These are phyloP conservation scores for Pocillopora verrucosa DNA, from an alignment of 64 coral and sea anemone genomes.

Conservation along the genomic window DNA sequence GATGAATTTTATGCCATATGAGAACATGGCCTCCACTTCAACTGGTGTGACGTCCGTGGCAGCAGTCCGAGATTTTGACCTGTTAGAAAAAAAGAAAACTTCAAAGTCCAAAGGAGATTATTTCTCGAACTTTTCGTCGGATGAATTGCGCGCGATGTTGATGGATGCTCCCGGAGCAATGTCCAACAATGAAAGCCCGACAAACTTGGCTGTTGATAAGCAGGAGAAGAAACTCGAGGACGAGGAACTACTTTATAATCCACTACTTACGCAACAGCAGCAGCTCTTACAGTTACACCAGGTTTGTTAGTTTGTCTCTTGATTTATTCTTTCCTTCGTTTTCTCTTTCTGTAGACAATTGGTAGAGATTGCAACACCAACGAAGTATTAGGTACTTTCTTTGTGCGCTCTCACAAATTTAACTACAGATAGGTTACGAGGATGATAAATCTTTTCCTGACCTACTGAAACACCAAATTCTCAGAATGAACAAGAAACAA, in stretches of 20 bases:
- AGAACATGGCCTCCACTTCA: conserved; percentile 16
- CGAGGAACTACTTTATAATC: conserved; percentile 49
- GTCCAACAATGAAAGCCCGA: background rate
- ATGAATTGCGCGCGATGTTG: conserved; percentile 61
- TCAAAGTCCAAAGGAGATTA: conserved; percentile 26
- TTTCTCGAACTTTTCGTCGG: conserved; percentile 70
- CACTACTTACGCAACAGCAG: conserved; percentile 63
- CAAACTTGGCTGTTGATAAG: background rate
- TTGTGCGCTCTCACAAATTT: too few species aligned
- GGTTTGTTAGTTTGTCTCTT: conserved; percentile 13
- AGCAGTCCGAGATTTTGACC: background rate
- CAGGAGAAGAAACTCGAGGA: conserved; percentile 57
- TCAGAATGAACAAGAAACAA: too few species aligned
- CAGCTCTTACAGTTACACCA: conserved; percentile 56
- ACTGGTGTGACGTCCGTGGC: background rate
- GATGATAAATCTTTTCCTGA: too few species aligned
- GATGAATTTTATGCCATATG: conserved; percentile 2
- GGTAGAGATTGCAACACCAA: too few species aligned
- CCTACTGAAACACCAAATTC: too few species aligned
- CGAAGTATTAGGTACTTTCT: too few species aligned
- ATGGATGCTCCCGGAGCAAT: background rate
- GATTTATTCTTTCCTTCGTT: background rate
- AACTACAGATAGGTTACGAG: too few species aligned
- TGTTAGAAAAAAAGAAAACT: background rate
- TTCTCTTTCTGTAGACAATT: background rate